Evolutionary conservation across 2,113 vertebrate species (phyloP).

Genomic region (Phrynocephalus versicolor): DNA sequence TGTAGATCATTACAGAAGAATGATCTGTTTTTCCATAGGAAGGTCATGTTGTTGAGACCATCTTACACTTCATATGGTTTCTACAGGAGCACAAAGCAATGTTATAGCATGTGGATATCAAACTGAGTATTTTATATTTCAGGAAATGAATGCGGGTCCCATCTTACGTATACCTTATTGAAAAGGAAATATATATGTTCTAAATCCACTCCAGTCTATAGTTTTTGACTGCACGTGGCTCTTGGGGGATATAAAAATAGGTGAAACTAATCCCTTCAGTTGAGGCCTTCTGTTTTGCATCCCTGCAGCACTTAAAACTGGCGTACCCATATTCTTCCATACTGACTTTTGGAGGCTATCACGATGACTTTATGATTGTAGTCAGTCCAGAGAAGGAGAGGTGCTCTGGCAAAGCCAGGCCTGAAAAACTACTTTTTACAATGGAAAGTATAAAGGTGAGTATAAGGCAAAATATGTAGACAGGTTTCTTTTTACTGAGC

Average conservation of each 20-base stretch:
- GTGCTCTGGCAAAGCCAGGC: slow-evolving; percentile 76
- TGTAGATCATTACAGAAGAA: background rate
- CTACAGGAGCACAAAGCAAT: background rate
- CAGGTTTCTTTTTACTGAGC: background rate
- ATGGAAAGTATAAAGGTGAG: slow-evolving; percentile 86
- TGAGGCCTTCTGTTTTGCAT: background rate
- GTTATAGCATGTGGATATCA: background rate
- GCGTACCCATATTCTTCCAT: slow-evolving; percentile 82
- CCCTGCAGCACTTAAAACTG: slow-evolving; percentile 79
- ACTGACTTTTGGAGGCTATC: slow-evolving; percentile 88
- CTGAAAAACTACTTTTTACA: slow-evolving; percentile 85
- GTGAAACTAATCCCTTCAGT: background rate
- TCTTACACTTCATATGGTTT: background rate
- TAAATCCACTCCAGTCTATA: background rate
- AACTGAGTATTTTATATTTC: background rate
- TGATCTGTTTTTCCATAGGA: background rate
- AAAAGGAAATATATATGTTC: background rate
- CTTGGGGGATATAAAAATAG: background rate
- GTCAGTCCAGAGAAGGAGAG: slow-evolving; percentile 82
- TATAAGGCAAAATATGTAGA: slow-evolving; percentile 35
- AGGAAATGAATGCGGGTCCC: background rate
- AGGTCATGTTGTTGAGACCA: background rate
- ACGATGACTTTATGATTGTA: slow-evolving; percentile 89
- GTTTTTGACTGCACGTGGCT: background rate
- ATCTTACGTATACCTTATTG: too few relatives aligned